A percentile compares a stretch with the other conserved stretches of the same genome.
These are phyloP conservation scores for Tineola bisselliella DNA, from an alignment of 2,888 invertebrate species.

Conservation along the genomic window DNA sequence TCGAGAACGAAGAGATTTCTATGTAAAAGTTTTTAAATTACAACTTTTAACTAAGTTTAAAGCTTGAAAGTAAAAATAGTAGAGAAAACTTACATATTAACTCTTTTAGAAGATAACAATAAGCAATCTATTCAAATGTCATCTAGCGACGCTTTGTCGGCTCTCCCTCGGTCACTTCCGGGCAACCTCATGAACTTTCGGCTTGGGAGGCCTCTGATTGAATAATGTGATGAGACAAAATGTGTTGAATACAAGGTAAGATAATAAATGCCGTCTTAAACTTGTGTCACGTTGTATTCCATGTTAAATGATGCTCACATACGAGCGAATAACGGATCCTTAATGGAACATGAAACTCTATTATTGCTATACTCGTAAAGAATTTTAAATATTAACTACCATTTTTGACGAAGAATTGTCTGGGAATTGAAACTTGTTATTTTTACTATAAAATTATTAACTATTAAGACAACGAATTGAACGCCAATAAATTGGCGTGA, in stretches of 20 bases:
- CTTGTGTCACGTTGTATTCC: constrained; percentile 21
- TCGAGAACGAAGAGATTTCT: no score
- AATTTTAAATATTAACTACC: neutral
- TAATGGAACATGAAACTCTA: neutral
- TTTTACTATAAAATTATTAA: neutral
- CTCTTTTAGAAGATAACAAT: neutral
- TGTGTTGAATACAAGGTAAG: constrained; percentile 32
- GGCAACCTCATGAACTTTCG: constrained; percentile 23
- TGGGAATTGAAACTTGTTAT: neutral
- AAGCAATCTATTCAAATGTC: constrained; percentile 26
- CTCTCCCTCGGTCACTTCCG: constrained; percentile 25
- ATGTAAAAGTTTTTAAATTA: no score
- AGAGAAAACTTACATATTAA: neutral
- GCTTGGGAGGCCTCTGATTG: constrained; percentile 39
- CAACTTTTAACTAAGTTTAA: no score
- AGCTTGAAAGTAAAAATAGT: neutral
- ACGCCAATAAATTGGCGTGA: constrained; percentile 1
- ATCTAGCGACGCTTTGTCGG: constrained; percentile 32
- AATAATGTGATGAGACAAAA: constrained; percentile 43
- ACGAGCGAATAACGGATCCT: constrained; percentile 13
- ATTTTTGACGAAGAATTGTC: neutral
- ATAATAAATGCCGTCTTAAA: constrained; percentile 38
- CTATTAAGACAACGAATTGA: neutral
- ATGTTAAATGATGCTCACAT: constrained; percentile 25
- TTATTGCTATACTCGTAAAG: neutral